Percentiles rank a stretch among this genome's conserved stretches.
Evolutionary conservation across 1,140 invertebrate species (phyloP).

Genomic region (Cyphomyrmex costatus): DNA sequence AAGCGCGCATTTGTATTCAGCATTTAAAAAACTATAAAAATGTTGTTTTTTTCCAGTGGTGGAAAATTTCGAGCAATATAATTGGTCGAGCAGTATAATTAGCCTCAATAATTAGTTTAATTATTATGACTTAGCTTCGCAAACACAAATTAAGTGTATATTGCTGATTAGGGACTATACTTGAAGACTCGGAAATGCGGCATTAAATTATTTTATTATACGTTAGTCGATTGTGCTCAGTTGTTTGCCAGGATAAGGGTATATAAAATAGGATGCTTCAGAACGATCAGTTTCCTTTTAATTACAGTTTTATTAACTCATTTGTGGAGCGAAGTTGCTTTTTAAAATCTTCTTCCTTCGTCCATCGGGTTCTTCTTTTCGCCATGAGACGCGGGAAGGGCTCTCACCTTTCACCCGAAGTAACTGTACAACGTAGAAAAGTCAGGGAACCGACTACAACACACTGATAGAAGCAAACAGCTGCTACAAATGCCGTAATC

Average conservation of each 20-base stretch:
- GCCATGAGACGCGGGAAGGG: constrained; percentile 16
- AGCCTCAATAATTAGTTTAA: constrained; percentile 4
- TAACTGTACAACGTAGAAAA: constrained; percentile 73
- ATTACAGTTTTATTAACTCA: neutral
- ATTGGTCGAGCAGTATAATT: neutral
- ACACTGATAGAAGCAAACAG: constrained; percentile 55
- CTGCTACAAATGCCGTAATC: constrained; percentile 62
- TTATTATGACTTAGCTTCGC: constrained; percentile 19
- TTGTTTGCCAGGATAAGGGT: neutral
- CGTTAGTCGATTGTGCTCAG: neutral
- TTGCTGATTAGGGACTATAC: neutral
- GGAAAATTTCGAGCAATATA: neutral
- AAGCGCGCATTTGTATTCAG: too few species aligned
- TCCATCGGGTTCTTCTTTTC: neutral
- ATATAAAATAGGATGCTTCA: neutral
- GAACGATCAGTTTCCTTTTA: neutral
- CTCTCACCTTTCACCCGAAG: constrained; percentile 72
- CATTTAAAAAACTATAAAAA: too few species aligned
- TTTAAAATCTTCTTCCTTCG: neutral
- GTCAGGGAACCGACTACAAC: constrained; percentile 62
- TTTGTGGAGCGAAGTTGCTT: neutral
- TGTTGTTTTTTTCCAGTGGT: too few species aligned
- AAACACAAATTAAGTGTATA: neutral
- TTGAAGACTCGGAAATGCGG: neutral
- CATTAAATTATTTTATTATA: constrained; percentile 2